phyloP scores from a whole-genome alignment of 2,888 invertebrate species.

The Chironomus riparius region DNA sequence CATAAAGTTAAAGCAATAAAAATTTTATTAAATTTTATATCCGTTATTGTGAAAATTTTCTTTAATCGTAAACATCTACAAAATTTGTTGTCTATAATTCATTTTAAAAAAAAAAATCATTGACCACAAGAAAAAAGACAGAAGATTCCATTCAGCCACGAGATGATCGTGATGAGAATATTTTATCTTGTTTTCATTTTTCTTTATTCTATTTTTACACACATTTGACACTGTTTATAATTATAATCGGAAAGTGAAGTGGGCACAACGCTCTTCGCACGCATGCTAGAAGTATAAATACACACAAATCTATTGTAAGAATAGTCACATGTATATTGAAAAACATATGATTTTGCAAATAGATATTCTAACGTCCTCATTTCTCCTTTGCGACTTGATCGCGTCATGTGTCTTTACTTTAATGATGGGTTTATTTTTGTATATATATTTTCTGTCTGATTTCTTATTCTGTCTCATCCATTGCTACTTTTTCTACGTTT shows the following conservation, averaged over 20 bases:
- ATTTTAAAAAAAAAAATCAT: too few species aligned
- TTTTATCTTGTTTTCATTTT: too few species aligned
- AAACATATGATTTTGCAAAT: slow-evolving; percentile 1
- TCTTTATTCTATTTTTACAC: not conserved
- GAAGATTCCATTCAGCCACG: too few species aligned
- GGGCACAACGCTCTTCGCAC: not conserved
- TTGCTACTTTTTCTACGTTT: not conserved
- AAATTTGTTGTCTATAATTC: too few species aligned
- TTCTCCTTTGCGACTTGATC: not conserved
- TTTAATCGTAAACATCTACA: too few species aligned
- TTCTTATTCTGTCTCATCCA: not conserved
- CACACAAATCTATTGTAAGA: not conserved
- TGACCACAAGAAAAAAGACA: too few species aligned
- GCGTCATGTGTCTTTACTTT: not conserved
- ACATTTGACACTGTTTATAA: slow-evolving; percentile 6
- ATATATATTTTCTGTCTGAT: not conserved
- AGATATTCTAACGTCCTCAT: not conserved
- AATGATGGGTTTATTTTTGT: slow-evolving; percentile 8
- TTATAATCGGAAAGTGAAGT: not conserved
- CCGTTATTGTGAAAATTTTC: too few species aligned
- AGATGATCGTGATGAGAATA: too few species aligned
- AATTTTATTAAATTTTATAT: too few species aligned
- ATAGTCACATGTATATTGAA: not conserved
- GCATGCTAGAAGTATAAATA: not conserved
- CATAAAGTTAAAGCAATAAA: too few species aligned